Evolutionary conservation across 2,888 invertebrate species (phyloP), one percentile per base, ranked within the genome.

Genomic region (Esperia sulphurella): DNA sequence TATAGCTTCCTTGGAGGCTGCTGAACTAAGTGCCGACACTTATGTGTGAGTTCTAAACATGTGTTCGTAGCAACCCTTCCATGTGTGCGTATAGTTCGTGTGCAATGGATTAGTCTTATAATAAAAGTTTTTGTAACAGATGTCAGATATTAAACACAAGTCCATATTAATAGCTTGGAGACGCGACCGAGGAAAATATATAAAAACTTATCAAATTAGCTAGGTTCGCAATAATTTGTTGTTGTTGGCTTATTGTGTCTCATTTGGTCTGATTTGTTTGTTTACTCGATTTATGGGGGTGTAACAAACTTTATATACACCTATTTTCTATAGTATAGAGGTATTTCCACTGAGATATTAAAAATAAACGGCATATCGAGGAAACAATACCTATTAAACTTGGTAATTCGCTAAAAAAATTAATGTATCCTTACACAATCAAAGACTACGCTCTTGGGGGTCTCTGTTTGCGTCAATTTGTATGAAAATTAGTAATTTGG

Each of bases 81-180:
- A 48, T 57, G 52, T 62, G 58, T 73, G 71, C 66, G 59, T 63
- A 57, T 7, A 9, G 10, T 61, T 62, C 71, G 78, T 79, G 76
- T 86, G 87, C 88, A 86, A 87, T 84, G 86, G 88, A 89, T 89
- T 88, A 89, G 85, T 82, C 74, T 89, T 87, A 88, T 88, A 88
- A 89, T 89, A 89, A 89, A 89, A 89, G 88, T 89, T 89, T 89
- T 88, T 87, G 88, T 81, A 87, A 86, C 88, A 89, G 86, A 88
- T 89, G 88, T 87, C 87, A 84, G 83, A 88, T 89, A 89, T 89
- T 89, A 89, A 89, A 87, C 86, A 87, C 79, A 79, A 77, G 72
- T 77, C 79, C 82, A 82, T 80, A 86, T 86, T 89, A 88, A 88
- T 87, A 79, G 84, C 77, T 67, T 63, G 60, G 69, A 77, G 82